phyloP scores from a whole-genome alignment of 2,888 invertebrate genomes.

The Eugnorisma glareosa region DNA sequence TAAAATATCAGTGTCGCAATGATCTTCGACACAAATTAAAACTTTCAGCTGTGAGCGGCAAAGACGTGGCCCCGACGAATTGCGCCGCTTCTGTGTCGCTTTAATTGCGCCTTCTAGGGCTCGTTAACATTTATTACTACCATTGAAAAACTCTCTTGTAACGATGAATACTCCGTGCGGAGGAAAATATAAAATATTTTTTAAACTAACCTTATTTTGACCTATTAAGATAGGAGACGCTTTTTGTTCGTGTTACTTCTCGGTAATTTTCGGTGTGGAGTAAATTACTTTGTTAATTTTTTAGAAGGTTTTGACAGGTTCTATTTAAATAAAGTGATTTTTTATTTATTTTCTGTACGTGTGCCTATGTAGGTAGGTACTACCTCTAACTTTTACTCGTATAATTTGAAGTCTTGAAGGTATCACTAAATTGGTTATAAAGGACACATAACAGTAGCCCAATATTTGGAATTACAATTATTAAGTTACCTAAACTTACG shows the following conservation, averaged over 20 bases:
- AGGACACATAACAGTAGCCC: slow-evolving; percentile 5
- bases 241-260: slow-evolving; percentile 35
- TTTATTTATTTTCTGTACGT: neutral
- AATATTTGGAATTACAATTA: slow-evolving; percentile 23
- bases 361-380: neutral
- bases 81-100: slow-evolving; percentile 75
- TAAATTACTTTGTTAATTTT: slow-evolving; percentile 15
- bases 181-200: slow-evolving; percentile 48
- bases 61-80: slow-evolving; percentile 77
- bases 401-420: neutral
- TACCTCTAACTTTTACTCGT: neutral
- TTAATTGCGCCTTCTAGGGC: slow-evolving; percentile 78
- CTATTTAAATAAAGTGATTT: neutral
- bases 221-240: slow-evolving; percentile 25
- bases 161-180: slow-evolving; percentile 69
- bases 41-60: slow-evolving; percentile 75
- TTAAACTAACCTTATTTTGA: slow-evolving; percentile 46
- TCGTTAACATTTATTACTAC: slow-evolving; percentile 83
- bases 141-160: slow-evolving; percentile 74
- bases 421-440: slow-evolving; percentile 1
- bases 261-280: slow-evolving; percentile 19
- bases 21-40: slow-evolving; percentile 81
- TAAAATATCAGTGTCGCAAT: slow-evolving; percentile 74
- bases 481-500: neutral
- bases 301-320: neutral